Conservation (phyloP, 1,140 invertebrate genomes). For the Aphelinus atriplicis region DNA sequence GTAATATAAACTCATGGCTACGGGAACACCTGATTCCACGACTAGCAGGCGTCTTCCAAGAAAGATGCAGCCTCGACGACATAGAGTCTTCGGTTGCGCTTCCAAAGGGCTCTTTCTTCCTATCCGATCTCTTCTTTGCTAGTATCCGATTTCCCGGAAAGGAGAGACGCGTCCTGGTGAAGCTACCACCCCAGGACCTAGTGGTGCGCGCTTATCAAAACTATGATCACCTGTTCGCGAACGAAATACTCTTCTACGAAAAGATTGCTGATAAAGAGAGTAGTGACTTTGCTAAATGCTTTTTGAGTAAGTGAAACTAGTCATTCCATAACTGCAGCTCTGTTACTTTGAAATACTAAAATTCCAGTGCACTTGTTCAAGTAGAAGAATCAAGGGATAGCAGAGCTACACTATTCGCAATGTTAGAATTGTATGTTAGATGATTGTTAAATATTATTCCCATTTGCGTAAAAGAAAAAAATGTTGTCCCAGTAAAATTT, state of each 20-base stretch:
- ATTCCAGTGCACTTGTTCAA: no score
- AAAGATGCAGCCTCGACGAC: constrained; percentile 13
- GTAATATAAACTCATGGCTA: constrained; percentile 31
- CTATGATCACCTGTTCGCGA: constrained; percentile 45
- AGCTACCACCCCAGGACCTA: neutral
- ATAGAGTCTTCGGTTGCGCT: constrained; percentile 13
- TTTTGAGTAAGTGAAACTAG: constrained; percentile 25
- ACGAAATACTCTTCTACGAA: constrained; percentile 55
- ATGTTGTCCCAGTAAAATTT: no score
- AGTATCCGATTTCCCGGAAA: constrained; percentile 28
- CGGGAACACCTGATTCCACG: constrained; percentile 24
- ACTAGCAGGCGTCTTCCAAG: neutral
- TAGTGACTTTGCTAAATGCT: constrained; percentile 40
- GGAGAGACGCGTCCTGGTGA: neutral
- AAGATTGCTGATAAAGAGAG: constrained; percentile 6
- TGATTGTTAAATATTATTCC: no score
- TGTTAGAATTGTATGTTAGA: no score
- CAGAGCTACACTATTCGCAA: no score
- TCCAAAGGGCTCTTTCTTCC: neutral
- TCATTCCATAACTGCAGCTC: no score
- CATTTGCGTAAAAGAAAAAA: no score
- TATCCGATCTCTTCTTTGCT: constrained; percentile 43
- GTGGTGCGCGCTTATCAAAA: neutral
- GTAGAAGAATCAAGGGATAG: no score
- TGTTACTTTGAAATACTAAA: no score